phyloP scores from a whole-genome alignment of 2,797 vertebrate species.

The Myiotriccus ornatus region DNA sequence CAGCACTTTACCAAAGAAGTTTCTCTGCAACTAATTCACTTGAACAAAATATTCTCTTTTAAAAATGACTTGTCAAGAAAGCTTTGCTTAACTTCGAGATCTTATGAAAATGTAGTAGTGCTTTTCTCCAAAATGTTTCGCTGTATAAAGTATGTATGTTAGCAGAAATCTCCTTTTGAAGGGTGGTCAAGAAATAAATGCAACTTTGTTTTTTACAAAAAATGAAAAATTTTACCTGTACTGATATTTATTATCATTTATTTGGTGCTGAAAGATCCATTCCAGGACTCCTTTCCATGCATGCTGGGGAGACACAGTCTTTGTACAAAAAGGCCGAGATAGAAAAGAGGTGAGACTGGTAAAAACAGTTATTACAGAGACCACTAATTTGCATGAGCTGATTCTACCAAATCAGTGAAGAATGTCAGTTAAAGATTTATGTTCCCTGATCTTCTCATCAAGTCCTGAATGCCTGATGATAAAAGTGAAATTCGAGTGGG shows the following conservation, averaged over 20 bases:
- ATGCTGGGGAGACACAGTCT: neutral
- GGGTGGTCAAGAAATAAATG: neutral
- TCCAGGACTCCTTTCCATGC: neutral
- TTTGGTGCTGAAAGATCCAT: neutral
- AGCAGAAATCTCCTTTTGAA: neutral
- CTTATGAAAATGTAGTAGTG: neutral
- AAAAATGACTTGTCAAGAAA: neutral
- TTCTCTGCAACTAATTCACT: neutral
- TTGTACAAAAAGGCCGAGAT: neutral
- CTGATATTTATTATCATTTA: neutral
- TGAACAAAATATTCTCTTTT: neutral
- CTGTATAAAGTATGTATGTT: neutral
- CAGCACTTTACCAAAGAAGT: neutral
- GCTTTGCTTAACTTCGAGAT: neutral
- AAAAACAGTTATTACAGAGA: neutral
- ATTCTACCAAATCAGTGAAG: constrained; percentile 2
- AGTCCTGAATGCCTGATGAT: constrained; percentile 10
- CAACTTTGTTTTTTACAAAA: neutral
- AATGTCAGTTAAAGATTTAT: constrained; percentile 42
- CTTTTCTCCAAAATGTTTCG: neutral
- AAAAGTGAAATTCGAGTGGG: constrained; percentile 22
- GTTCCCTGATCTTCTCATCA: constrained; percentile 10
- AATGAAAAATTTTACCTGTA: neutral
- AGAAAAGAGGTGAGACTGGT: neutral
- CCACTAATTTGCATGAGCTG: neutral